Base-by-base conservation (phyloP, 2,888 invertebrate species). In the Drosophila niveifrons region DNA sequence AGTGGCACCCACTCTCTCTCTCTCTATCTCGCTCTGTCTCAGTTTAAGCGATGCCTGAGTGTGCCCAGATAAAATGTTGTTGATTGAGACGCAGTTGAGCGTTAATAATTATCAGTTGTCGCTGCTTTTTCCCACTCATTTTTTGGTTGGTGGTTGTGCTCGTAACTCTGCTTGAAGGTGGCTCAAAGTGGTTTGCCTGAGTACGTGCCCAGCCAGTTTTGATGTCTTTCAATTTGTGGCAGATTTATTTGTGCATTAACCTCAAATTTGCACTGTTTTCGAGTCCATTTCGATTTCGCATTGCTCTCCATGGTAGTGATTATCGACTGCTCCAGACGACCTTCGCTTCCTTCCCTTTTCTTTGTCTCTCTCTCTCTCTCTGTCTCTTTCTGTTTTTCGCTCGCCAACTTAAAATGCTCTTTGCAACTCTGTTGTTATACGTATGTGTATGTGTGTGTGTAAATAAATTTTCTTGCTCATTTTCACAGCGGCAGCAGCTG, bases 171-270 rank as follows among this genome's bases (percentile, higher is more conserved):
- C 44, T 65, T 41, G 36, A 36, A 51, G 50, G 39, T 39, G 48
- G 2, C 39, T 17, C 55, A 34, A 44, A 46, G 56, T 46, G 44
- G 18, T 56, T 41, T 41, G 29, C 34, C 17, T 23, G 15, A 59
- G 44, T 75, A 80, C 76, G 78, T 75, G 77, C 66, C 46, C 70
- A 61, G 74, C 71, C 71, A 71, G 73, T 80, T 82, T 79, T 82
- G 82, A 82, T 82, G 77, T 82, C 79, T 74, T 69, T 77, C 85
- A 82, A 82, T 82, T 84, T 82, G 82, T 84, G 84, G 82, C 84
- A 80, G 84, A 82, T 82, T 82, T 82, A 82, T 82, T 82, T 82
- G 82, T 78, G 82, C 82, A 82, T 82, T 84, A 84, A 82, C 84
- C 82, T 80, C 84, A 82, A 82, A 84, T 84, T 82, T 84, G 82